Evolutionary conservation across 1,140 invertebrate species (phyloP).

Genomic region (Drosophila guanche): DNA sequence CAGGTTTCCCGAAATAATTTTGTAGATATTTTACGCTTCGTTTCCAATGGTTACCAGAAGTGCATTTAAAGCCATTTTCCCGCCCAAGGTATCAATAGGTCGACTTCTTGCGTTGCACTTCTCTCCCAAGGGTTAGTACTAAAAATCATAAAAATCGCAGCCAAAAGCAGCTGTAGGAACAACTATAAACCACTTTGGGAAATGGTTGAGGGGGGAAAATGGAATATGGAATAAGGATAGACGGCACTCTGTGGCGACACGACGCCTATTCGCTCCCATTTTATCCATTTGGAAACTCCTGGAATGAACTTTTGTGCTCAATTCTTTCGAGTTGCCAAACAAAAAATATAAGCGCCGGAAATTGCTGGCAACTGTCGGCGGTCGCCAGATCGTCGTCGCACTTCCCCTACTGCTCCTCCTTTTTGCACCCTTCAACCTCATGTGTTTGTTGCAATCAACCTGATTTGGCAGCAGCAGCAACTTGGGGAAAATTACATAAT

Average conservation of each 20-base stretch:
- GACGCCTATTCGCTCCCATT: conserved; percentile 13
- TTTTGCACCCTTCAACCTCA: neutral
- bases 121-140: conserved; percentile 6
- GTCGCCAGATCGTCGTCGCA: conserved; percentile 37
- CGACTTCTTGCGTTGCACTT: neutral
- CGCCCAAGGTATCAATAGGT: conserved; percentile 12
- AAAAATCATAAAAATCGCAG: conserved; percentile 25
- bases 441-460: conserved; percentile 28
- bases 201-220: conserved; percentile 3
- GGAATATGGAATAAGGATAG: neutral
- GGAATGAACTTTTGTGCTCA: conserved; percentile 68
- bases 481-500: conserved; percentile 48
- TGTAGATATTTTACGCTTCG: neutral
- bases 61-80: neutral
- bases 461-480: conserved; percentile 38
- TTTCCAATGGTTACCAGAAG: too few relatives aligned
- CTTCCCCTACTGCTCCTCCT: neutral
- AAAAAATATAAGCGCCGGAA: conserved; percentile 14
- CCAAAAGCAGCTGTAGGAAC: conserved; percentile 18
- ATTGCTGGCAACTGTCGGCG: conserved; percentile 45
- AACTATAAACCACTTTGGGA: conserved; percentile 29
- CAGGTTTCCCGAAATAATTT: too few relatives aligned
- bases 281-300: conserved; percentile 3
- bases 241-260: conserved; percentile 2
- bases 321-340: conserved; percentile 66